Conservation (phyloP, 2,797 vertebrate species). For the Lithobates sylvaticus region DNA sequence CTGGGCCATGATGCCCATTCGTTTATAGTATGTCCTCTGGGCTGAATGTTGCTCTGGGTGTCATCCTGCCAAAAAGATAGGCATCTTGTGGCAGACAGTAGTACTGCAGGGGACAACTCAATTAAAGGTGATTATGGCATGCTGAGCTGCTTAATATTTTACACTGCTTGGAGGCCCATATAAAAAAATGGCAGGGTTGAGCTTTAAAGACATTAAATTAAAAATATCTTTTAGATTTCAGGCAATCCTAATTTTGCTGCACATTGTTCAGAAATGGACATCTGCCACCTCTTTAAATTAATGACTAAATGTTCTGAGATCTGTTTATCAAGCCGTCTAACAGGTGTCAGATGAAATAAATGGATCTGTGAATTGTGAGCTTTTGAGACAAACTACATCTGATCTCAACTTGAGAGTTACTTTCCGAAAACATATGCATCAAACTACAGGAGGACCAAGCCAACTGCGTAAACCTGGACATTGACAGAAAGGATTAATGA, state of each 20-base stretch:
- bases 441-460: constrained; percentile 32
- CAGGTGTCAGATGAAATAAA: background rate
- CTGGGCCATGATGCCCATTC: too few relatives aligned
- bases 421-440: constrained; percentile 61
- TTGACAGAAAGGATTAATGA: constrained; percentile 71
- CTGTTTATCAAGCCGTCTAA: background rate
- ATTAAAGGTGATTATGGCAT: too few relatives aligned
- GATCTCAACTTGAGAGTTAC: constrained; percentile 49
- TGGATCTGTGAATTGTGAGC: constrained; percentile 43
- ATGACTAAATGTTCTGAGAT: background rate
- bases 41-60: too few relatives aligned
- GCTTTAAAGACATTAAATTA: too few relatives aligned
- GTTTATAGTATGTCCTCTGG: too few relatives aligned
- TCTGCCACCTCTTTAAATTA: background rate
- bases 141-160: too few relatives aligned
- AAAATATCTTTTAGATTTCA: too few relatives aligned
- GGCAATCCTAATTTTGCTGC: background rate
- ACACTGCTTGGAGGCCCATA: too few relatives aligned
- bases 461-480: constrained; percentile 63
- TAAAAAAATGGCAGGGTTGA: too few relatives aligned
- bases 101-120: too few relatives aligned
- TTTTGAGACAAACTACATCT: constrained; percentile 52
- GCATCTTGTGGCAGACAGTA: too few relatives aligned
- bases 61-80: too few relatives aligned
- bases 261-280: background rate